Base-by-base conservation (phyloP, 1,140 invertebrate genomes). In the Hylaeus volcanicus region DNA sequence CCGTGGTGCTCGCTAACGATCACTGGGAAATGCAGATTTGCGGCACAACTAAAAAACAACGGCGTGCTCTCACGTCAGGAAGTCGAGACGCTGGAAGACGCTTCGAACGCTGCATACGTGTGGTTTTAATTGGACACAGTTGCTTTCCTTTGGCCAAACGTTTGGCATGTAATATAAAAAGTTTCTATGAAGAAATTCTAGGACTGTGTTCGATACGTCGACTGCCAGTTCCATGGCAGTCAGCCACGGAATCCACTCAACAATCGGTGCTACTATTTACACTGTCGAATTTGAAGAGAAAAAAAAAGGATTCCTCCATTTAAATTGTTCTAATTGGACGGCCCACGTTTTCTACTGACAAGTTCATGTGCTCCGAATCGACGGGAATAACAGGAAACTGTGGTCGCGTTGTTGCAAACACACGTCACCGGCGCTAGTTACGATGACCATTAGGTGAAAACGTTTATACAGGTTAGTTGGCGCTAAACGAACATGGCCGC, bases 1-100 rank as follows among this genome's bases (percentile, higher is more conserved):
- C 51, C 77, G 58, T 39, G 45, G 11, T 9, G 37, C 66, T 9
- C 61, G 60, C 51, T 79, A 79, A 79, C 70, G 77, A 79, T 79
- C 77, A 74, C 70, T 73, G 45, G 61, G 43, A 58, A 79, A 74
- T 79, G 77, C 51, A 79, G 77, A 79, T 79, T 79, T 79, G 73
- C 56, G 41, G 70, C 70, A 9, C 51, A 39, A 26, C 41, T 1
- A 39, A 26, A 56, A 79, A 65, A 61, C 56, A 73, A 45, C 51
- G 12, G 61, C 70, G 70, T 48, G 9, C 61, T 65, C 48, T 74
- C 70, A 14, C 70, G 70, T 51, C 77, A 74, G 48, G 41, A 65
- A 79, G 41, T 55, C 15, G 14, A 48, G 5, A 6, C 45, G 45
- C 45, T 48, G 45, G 41, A 45, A 37, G 14, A 5, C 12, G 45